These are phyloP conservation scores for Saccostrea glomerata DNA, from an alignment of 1,140 invertebrate genomes.

Conservation along the genomic window DNA sequence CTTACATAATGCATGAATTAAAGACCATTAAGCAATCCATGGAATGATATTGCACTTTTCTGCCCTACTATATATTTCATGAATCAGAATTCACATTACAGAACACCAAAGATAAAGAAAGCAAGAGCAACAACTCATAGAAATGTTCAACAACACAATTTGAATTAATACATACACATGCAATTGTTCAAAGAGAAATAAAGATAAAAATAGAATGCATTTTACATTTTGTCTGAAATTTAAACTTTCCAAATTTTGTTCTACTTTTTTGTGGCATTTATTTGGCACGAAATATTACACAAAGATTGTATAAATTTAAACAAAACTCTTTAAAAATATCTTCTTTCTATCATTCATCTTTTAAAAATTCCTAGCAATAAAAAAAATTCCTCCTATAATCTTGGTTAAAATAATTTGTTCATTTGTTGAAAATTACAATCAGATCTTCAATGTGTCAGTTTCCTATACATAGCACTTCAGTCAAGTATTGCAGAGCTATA, in stretches of 20 bases:
- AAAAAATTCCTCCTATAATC: neutral
- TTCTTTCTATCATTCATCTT: neutral
- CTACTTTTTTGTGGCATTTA: neutral
- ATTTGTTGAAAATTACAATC: neutral
- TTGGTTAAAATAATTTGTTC: slow-evolving; percentile 29
- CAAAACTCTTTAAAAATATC: neutral
- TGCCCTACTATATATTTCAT: neutral
- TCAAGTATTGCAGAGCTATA: neutral
- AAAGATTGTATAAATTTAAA: neutral
- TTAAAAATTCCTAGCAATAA: neutral
- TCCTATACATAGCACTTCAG: slow-evolving; percentile 26
- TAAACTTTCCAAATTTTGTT: neutral
- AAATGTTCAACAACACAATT: neutral
- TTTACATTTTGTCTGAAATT: neutral
- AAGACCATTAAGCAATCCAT: neutral
- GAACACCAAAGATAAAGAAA: neutral
- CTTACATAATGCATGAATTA: neutral
- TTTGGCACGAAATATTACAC: neutral
- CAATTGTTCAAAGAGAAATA: neutral
- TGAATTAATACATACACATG: neutral
- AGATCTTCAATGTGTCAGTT: neutral
- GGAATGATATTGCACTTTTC: slow-evolving; percentile 22
- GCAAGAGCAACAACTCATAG: neutral
- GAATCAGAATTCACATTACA: neutral
- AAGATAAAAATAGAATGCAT: neutral